Evolutionary conservation across 2,113 vertebrate species (phyloP), one percentile per base, ranked within the genome.

Genomic region (Psephotus haematonotus): DNA sequence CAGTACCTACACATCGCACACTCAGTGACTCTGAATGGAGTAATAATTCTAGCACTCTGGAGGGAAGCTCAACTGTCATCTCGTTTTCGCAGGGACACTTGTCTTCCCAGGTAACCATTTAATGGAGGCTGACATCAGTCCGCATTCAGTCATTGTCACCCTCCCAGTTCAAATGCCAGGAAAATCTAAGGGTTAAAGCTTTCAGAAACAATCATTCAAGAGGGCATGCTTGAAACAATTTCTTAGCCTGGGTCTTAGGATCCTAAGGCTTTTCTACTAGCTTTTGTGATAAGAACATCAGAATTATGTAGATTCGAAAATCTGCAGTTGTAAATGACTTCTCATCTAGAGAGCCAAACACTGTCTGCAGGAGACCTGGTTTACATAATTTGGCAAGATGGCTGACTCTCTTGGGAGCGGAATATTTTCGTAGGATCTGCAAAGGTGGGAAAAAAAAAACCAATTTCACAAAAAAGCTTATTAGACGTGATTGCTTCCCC

Each of bases 71-170:
- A 57, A 2, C 94, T 89, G 81, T 93, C 95, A 95, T 82, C 91
- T 96, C 90, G 75, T 95, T 97, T 96, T 96, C 29, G 0, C 57
- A 79, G 82, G 90, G 95, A 95, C 82, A 74, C 92, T 96, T 86
- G 25, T 97, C 82, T 97, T 96, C 74, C 60, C 89, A 63, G 79
- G 94, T 92, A 92, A 88, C 74, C 78, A 63, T 91, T 80, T 92
- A 95, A 96, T 84, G 49, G 83, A 52, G 74, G 83, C 90, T 97
- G 97, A 98, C 97, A 94, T 86, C 59, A 96, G 95, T 95, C 96
- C 97, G 97, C 97, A 88, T 89, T 97, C 95, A 96, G 93, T 97
- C 97, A 86, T 84, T 97, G 86, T 92, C 96, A 82, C 82, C 59
- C 71, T 91, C 86, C 70, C 75, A 95, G 91, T 93, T 97, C 97